Conservation (phyloP, 2,888 invertebrate species). For the Cotesia congregata region DNA sequence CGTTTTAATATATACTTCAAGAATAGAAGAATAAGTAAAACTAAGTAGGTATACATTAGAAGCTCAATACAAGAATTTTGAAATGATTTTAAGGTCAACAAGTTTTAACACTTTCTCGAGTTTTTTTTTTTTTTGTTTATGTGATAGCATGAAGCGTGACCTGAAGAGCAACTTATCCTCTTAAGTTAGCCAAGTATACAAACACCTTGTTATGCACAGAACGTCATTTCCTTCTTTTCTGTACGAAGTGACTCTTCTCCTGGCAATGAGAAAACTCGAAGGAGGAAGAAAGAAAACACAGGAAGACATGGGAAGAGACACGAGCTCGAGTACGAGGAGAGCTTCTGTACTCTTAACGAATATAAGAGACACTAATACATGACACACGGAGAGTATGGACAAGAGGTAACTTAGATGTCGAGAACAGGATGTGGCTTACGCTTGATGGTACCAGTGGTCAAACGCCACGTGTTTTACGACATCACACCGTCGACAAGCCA, state of each 20-base stretch:
- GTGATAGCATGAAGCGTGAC: conserved; percentile 7
- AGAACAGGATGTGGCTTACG: conserved; percentile 48
- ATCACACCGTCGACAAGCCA: conserved; percentile 32
- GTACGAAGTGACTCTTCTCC: conserved; percentile 31
- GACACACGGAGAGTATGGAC: conserved; percentile 43
- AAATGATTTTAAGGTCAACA: background rate
- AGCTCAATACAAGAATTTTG: background rate
- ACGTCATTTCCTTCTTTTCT: conserved; percentile 59
- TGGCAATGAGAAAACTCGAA: conserved; percentile 38
- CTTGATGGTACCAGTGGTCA: conserved; percentile 51
- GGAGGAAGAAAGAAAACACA: conserved; percentile 37
- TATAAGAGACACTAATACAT: conserved; percentile 3
- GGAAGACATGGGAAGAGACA: conserved; percentile 34
- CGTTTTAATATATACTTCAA: no score
- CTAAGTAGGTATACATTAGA: background rate
- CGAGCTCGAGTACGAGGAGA: conserved; percentile 28
- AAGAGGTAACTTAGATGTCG: conserved; percentile 30
- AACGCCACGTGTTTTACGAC: conserved; percentile 60
- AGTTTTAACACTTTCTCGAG: conserved; percentile 1
- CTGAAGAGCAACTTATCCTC: conserved; percentile 16
- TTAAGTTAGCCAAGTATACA: background rate
- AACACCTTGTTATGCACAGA: conserved; percentile 55
- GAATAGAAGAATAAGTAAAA: no score
- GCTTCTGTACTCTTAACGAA: background rate
- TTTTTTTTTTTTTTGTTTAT: background rate